Evolutionary conservation across 2,113 vertebrate species (phyloP).

Genomic region (Pelmatolapia mariae): DNA sequence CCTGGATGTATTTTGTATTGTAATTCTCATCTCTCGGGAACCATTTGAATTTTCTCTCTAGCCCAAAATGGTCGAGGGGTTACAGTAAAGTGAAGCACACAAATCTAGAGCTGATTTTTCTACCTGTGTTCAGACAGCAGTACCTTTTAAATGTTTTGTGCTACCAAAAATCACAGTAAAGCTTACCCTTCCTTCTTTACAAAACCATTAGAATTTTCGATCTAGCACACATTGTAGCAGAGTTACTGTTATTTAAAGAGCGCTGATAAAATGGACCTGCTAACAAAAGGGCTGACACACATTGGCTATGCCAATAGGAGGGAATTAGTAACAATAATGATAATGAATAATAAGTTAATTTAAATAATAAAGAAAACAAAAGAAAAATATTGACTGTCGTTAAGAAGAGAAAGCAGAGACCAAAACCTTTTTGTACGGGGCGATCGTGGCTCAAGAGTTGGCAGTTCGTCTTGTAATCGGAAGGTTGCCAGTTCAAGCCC

Average conservation of each 20-base stretch:
- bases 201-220: background rate
- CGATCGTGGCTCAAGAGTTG: background rate
- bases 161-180: background rate
- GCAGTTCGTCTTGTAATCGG: background rate
- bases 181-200: background rate
- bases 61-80: background rate
- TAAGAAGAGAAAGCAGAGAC: background rate
- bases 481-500: background rate
- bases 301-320: background rate
- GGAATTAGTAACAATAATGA: background rate
- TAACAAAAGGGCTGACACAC: background rate
- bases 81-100: background rate
- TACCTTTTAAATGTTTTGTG: background rate
- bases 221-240: background rate
- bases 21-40: background rate
- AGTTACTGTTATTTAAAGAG: background rate
- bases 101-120: background rate
- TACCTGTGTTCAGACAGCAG: background rate
- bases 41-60: background rate
- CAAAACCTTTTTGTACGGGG: background rate
- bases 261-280: no score
- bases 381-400: background rate
- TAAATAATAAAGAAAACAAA: background rate
- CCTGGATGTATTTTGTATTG: background rate
- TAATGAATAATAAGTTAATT: background rate